Evolutionary conservation across 2,797 vertebrate species (phyloP).

Genomic region (Dendrocincla tyrannina): DNA sequence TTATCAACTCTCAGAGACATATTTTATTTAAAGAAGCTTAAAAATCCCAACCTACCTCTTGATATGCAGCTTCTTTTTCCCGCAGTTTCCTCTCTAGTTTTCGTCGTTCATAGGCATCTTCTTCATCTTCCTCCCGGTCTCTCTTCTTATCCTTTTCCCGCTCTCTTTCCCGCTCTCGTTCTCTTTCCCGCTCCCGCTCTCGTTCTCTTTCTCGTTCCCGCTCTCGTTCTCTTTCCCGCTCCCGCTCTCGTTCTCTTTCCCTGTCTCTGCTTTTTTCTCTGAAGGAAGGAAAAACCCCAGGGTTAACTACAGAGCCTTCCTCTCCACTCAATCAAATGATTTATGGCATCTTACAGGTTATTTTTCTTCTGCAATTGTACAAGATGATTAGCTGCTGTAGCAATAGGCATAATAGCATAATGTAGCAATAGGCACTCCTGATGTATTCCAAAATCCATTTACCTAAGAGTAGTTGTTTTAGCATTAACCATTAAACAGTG

Average conservation of each 20-base stretch:
- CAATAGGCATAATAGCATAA: background rate
- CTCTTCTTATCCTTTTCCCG: constrained; percentile 94
- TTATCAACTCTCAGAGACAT: background rate
- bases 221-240: constrained; percentile 75
- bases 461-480: background rate
- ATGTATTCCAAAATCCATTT: background rate
- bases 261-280: constrained; percentile 84
- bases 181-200: constrained; percentile 77
- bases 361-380: background rate
- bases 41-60: constrained; percentile 83
- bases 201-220: constrained; percentile 76
- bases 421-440: background rate
- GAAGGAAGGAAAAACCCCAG: background rate
- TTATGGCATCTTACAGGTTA: background rate
- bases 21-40: background rate
- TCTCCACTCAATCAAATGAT: background rate
- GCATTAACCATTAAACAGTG: background rate
- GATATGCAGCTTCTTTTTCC: constrained; percentile 98
- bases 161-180: constrained; percentile 88
- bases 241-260: constrained; percentile 75
- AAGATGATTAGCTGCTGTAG: background rate
- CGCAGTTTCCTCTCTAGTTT: constrained; percentile 94
- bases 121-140: constrained; percentile 93
- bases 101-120: constrained; percentile 93
- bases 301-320: background rate